Base-by-base conservation (phyloP, 1,140 invertebrate species). In the Papilio helenus region DNA sequence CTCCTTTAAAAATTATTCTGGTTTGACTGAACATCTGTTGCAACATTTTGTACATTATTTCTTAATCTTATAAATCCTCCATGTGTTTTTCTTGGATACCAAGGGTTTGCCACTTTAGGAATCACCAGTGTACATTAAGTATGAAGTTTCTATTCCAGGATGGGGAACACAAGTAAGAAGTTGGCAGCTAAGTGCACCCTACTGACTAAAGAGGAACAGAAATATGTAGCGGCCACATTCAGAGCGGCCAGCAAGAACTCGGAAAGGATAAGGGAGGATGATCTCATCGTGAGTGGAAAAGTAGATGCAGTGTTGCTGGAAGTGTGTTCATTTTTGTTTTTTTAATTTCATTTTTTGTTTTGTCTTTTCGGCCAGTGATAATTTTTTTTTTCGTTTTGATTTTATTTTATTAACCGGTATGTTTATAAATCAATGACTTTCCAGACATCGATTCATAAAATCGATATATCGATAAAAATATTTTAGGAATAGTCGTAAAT, bases 81-180 rank as follows among this genome's bases (percentile, higher is more conserved):
- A 7, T 46, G 44, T 5, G 44, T 46, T 9, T 46, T 46, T 7
- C 1, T 7, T 46, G 1, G 44, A 46, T 14, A n/a, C 39, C 39
- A 18, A 51, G 2, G 16, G 14, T 51, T 18, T 3, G 16, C 14
- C 10, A 18, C 49, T 51, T 18, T 18, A 8, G 4, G 3, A 55
- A 55, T 18, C 4, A 18, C 18, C 10, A 3, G 9, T 61, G 9
- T 26, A 26, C 10, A n/a, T n/a, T n/a, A n/a, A n/a, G 5, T 3
- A 49, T 61, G 79, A 46, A 49, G 18, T 20, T 39, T 7, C 44
- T 34, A 51, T 86, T 87, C 4, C 82, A 95, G 91, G 76, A 95
- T 95, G 95, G 95, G 95, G 76, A 96, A 96, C 81, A 95, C 95
- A 84, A 96, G 95, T 86, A 96, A 95, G 84, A 96, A 95, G 84